phyloP scores from a whole-genome alignment of 2,797 vertebrate species.

The Enteromius radiatus region DNA sequence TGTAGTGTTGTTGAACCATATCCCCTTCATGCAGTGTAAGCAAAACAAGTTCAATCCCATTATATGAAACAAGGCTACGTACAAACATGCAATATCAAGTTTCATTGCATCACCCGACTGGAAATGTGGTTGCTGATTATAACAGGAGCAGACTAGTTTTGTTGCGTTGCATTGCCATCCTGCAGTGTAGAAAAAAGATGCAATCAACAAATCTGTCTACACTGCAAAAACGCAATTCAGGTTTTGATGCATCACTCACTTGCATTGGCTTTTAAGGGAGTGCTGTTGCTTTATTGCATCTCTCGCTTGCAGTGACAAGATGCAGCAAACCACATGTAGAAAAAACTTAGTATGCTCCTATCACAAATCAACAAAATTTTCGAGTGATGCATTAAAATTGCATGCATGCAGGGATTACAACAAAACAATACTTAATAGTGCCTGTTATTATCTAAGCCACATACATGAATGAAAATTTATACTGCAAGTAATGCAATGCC shows the following conservation, averaged over 20 bases:
- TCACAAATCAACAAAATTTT: not conserved
- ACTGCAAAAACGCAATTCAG: not conserved
- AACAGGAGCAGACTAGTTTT: not conserved
- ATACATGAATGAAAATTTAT: not conserved
- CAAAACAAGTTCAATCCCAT: not conserved
- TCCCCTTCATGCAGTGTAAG: not conserved
- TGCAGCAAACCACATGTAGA: not conserved
- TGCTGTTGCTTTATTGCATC: not conserved
- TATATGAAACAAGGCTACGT: not conserved
- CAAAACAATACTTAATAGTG: not conserved
- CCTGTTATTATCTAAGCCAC: not conserved
- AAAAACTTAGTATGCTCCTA: not conserved
- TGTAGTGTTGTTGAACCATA: not conserved
- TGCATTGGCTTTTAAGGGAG: not conserved
- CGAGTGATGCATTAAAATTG: not conserved
- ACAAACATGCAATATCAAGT: constrained; percentile 6
- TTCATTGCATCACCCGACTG: not conserved
- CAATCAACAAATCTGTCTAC: constrained; percentile 2
- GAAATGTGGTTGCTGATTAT: not conserved
- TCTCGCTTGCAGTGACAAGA: not conserved
- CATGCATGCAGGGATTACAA: not conserved
- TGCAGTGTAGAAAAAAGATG: not conserved
- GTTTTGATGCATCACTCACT: not conserved
- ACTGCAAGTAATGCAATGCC: not conserved
- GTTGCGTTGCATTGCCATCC: not conserved